Base-by-base conservation (phyloP, 2,113 vertebrate genomes). In the Mesitornis unicolor region DNA sequence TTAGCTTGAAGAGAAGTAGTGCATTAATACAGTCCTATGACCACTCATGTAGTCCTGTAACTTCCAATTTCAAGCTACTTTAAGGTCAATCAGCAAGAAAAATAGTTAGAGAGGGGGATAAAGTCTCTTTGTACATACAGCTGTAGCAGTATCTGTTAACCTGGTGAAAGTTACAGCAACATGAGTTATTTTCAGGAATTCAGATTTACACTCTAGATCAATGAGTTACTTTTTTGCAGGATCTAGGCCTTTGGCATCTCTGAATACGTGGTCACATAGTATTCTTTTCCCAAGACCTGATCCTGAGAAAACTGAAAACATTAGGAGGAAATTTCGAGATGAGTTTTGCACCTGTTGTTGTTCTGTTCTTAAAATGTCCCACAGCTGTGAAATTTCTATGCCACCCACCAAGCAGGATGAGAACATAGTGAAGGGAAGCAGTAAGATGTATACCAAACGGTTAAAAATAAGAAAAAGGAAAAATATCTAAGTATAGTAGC, bases 181-280 rank as follows among this genome's bases (percentile, higher is more conserved):
- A 5, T 15, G 6, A 61, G 13, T 61, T 61, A 36, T 63, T 84
- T 76, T 78, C 60, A 80, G 76, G 71, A 89, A 74, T 67, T 90
- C 21, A 51, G 16, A 81, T 54, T 38, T 53, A 42, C 0, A 0
- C 2, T 76, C 16, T 29, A 53, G 29, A 57, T 56, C 45, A 87
- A 33, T 57, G 17, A 42, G 38, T 26, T 29, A 5, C n/a, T 5
- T 3, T 71, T 93, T 82, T 76, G 22, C 15, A 68, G 26, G 13
- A 63, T 68, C 28, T 67, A 63, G 31, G 16, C 7, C 31, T 65
- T 81, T 81, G 59, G 7, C 42, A 47, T 4, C 17, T 70, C 6
- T 43, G 33, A 33, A 47, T 59, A 22, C 0, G 0, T 43, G 11
- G 5, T 57, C 8, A 18, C 16, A 29, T 29, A 59, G 28, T n/a